A percentile compares a stretch with the other conserved stretches of the same genome.
These are phyloP conservation scores for Cryptotermes secundus DNA, from an alignment of 1,140 invertebrate genomes.

Conservation along the genomic window DNA sequence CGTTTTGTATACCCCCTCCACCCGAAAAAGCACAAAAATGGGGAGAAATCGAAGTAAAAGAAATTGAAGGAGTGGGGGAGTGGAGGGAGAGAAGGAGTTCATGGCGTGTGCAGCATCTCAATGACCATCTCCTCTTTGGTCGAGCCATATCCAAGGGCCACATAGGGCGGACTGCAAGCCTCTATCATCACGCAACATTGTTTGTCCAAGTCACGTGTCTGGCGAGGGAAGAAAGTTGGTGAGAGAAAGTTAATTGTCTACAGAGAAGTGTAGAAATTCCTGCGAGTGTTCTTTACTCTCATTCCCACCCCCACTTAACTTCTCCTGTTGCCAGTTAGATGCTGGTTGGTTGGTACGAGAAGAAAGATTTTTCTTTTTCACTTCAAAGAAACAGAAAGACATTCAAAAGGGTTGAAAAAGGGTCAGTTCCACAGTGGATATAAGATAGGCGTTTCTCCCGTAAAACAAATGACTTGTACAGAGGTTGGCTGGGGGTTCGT, in stretches of 20 bases:
- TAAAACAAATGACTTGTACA: slow-evolving; percentile 4
- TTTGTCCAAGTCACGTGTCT: slow-evolving; percentile 3
- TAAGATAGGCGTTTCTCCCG: not conserved
- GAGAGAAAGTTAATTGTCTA: not conserved
- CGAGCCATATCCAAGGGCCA: not conserved
- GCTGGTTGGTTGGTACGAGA: not conserved
- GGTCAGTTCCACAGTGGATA: not conserved
- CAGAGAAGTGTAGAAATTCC: slow-evolving; percentile 4
- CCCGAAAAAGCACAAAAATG: not conserved
- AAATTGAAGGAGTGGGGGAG: not conserved
- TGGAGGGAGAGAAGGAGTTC: not conserved
- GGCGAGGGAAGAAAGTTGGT: not conserved
- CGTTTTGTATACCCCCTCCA: not conserved
- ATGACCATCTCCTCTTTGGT: not conserved
- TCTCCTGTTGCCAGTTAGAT: not conserved
- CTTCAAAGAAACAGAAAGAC: not conserved
- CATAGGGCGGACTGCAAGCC: not conserved
- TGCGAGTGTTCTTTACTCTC: not conserved
- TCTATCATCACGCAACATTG: not conserved
- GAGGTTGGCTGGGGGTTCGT: not conserved
- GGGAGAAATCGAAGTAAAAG: not conserved
- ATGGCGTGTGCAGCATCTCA: not conserved
- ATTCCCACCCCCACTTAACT: not conserved
- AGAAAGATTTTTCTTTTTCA: not conserved
- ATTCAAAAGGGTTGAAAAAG: slow-evolving; percentile 7